phyloP scores from a whole-genome alignment of 2,113 vertebrate genomes.

The Oryzias melastigma region DNA sequence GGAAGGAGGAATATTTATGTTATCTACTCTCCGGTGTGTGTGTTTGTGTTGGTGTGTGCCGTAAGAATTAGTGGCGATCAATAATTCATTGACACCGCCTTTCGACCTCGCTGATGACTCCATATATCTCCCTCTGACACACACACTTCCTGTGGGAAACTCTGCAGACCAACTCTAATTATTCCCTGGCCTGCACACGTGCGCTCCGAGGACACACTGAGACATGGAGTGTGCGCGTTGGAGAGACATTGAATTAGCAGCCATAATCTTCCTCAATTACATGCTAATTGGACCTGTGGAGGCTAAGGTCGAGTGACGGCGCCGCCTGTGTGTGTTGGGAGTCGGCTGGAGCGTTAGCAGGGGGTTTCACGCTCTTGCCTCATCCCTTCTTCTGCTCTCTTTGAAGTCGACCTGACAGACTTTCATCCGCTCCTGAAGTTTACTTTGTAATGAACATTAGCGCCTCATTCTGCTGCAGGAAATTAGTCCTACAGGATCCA shows the following conservation, averaged over 20 bases:
- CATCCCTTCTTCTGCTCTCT: conserved; percentile 34
- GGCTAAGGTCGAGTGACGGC: conserved; percentile 40
- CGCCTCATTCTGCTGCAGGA: conserved; percentile 6
- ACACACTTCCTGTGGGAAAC: conserved; percentile 39
- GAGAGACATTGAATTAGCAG: conserved; percentile 53
- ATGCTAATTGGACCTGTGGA: conserved; percentile 63
- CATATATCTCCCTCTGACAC: conserved; percentile 39
- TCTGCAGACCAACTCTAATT: conserved; percentile 46
- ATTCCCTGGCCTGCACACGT: conserved; percentile 38
- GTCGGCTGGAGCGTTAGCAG: conserved; percentile 12
- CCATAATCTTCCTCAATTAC: conserved; percentile 63
- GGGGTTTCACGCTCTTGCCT: conserved; percentile 64
- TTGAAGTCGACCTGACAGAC: conserved; percentile 49
- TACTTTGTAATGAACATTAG: conserved; percentile 13
- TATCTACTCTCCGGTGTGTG: conserved; percentile 13
- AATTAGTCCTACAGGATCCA: neutral
- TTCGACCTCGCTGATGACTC: conserved; percentile 59
- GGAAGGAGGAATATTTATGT: conserved; percentile 45
- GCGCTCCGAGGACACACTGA: neutral
- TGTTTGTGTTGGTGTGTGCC: conserved; percentile 24
- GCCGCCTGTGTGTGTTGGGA: conserved; percentile 15
- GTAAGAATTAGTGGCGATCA: conserved; percentile 56
- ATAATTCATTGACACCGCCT: conserved; percentile 58
- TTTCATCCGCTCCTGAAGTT: conserved; percentile 26
- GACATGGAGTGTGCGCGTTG: conserved; percentile 22